Base-by-base conservation (phyloP, 1,140 invertebrate species). In the Onthophagus taurus region DNA sequence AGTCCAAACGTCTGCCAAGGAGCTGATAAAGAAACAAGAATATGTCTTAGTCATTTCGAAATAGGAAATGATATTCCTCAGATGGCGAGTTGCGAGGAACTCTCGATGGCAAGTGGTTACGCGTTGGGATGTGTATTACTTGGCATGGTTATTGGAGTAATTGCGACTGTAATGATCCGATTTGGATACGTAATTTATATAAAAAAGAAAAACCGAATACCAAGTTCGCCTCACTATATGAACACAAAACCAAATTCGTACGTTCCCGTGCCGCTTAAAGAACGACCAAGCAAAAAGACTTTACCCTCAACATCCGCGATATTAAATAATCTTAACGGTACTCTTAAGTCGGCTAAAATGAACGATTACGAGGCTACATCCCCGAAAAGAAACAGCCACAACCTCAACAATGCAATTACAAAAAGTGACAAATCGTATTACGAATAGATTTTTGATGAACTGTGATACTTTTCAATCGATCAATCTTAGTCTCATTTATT, bases 191-290 rank as follows among this genome's bases (percentile, higher is more conserved):
- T 45, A 23, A 39, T 45, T 36, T 16, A 53, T 11, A 51, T 66
- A 64, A 44, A 67, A 61, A 43, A 61, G 59, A 41, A 67, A 69
- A 31, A 67, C 66, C 63, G 72, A 2, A 70, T 83, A 5, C 80
- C 82, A 0, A 70, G 75, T 9, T 80, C 76, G 35, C 81, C 83
- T 0, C 83, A 85, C 60, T 89, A 88, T 53, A 85, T 86, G 38
- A 78, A 78, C 12, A 68, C 74, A 0, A 85, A 84, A 55, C 83
- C 83, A 53, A 88, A 88, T 61, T 80, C 83, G 45, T 88, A 89
- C 58, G 83, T 85, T 30, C 79, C 81, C n/a, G 76, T 89, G 20
- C 84, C 75, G 66, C 3, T 69, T 65, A 31, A 70, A 69, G 66
- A 78, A 71, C 59, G 66, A 68, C 1, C 75, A 70, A 49, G 68